Evolutionary conservation across 1,140 invertebrate genomes (phyloP), one percentile per base, ranked within the genome.

Genomic region (Phymorhynchus buccinoides): DNA sequence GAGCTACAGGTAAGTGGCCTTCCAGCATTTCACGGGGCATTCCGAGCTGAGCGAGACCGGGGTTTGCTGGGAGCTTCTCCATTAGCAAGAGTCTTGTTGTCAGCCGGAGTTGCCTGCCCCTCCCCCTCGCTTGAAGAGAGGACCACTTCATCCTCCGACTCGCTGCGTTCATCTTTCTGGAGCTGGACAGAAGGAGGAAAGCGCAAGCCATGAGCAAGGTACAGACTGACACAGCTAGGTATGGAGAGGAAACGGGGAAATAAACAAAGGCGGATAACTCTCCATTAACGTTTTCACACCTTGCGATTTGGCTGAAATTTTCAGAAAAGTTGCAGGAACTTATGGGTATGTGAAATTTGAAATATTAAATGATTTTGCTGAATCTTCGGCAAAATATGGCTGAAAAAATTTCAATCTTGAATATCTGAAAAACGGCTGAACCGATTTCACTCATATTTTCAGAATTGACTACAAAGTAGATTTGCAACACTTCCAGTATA

Each of bases 131-230:
- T 84, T 22, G 71, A 81, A 22, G 52, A 35, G 14, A n/a, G 27
- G 66, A 84, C 86, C n/a, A 35, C 48, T 42, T 85, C 86, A n/a
- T 39, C 41, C 66, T 87, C 86, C 35, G 84, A 85, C 52, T 87
- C 86, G 73, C 86, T 87, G 14, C 86, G 86, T 22, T 85, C 84
- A 85, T 87, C 86, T 83, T 85, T 80, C 71, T 85, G 68, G 12
- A 87, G 48, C 86, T 86, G 81, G 22, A 77, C n/a, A 52, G 3
- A 77, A 75, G 71, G n/a, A 52, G n/a, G 18, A 7, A 35, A 75
- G 14, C 35, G 27, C 66, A 75, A 18, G 30, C 18, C 14, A 71
- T n/a, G 9, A 14, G 14, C 18, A n/a, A 71, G 7, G 6, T 7
- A 9, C 18, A 71, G n/a, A n/a, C n/a, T n/a, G n/a, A n/a, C n/a